These are phyloP conservation scores for Mionectes macconnelli DNA, from an alignment of 2,113 vertebrate genomes.

Conservation along the genomic window DNA sequence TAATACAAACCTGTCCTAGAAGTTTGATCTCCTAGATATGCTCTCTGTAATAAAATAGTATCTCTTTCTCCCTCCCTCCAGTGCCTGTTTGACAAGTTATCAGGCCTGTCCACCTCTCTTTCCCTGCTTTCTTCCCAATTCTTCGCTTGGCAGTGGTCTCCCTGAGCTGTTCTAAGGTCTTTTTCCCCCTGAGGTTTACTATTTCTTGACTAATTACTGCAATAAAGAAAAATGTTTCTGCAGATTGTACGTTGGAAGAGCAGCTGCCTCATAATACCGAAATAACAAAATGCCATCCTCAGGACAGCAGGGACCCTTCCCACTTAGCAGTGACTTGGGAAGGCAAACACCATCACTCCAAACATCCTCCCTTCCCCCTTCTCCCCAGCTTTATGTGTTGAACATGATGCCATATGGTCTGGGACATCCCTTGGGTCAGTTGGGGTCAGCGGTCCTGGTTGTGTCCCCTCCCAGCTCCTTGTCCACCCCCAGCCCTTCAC, in stretches of 20 bases:
- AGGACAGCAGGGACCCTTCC: background rate
- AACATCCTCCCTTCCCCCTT: background rate
- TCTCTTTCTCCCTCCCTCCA: background rate
- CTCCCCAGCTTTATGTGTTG: background rate
- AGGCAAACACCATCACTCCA: background rate
- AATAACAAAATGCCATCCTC: background rate
- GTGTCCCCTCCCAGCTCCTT: background rate
- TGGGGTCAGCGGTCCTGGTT: background rate
- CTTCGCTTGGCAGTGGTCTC: background rate
- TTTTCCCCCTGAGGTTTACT: background rate
- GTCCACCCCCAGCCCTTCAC: background rate
- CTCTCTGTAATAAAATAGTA: background rate
- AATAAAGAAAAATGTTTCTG: background rate
- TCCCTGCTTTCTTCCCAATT: background rate
- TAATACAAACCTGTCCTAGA: background rate
- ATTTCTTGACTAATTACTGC: background rate
- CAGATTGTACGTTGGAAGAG: background rate
- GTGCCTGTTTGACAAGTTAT: background rate
- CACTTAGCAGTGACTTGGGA: background rate
- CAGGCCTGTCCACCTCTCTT: background rate
- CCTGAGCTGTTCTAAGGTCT: background rate
- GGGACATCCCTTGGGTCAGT: background rate
- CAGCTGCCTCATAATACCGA: background rate
- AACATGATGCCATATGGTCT: background rate
- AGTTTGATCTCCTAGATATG: background rate